Base-by-base conservation (phyloP, 2,113 vertebrate genomes). In the Thalassarche chlororhynchos region DNA sequence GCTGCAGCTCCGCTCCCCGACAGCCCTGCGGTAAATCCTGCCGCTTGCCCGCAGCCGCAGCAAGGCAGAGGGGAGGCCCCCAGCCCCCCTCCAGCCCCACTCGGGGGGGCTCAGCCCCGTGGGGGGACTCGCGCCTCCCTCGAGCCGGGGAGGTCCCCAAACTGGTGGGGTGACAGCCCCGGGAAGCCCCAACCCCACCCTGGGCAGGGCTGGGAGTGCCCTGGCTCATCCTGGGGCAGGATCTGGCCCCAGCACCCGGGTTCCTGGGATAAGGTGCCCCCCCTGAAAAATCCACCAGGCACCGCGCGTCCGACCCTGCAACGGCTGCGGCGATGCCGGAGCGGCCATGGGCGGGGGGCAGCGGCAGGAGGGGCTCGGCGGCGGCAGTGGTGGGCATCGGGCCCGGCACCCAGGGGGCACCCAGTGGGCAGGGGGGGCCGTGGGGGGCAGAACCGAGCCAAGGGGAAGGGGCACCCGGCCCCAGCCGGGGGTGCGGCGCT, bases 11-110 rank as follows among this genome's bases (percentile, higher is more conserved):
- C 1, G 78, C 82, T 25, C 25, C 69, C 40, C 26, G 40, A 64
- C 83, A 82, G 93, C 87, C 78, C 74, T 87, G 78, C 89, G 49
- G 94, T 72, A 90, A 94, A 92, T 78, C 44, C 78, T 19, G 71
- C 77, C 1, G 60, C 86, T 82, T 44, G 13, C 14, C 80, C 20
- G 42, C 91, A 79, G 76, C 84, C 14, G 62, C 78, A 89, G 78
- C 62, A 3, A 1, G 5, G 55, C 40, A 17, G 65, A 36, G 55
- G 26, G 46, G 51, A 66, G 29, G 9, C 17, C 47, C 57, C 82
- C 77, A 2, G 23, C 57, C 8, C 34, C 57, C 28, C 17, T 0
- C 42, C 10, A 2, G 25, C 66, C 9, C 58, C 25, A 0, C 20
- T 47, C 6, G 0, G 18, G 12, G 9, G 47, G 25, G 34, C 28